Evolutionary conservation across 2,113 vertebrate genomes (phyloP).

Genomic region (Tachysurus vachellii): DNA sequence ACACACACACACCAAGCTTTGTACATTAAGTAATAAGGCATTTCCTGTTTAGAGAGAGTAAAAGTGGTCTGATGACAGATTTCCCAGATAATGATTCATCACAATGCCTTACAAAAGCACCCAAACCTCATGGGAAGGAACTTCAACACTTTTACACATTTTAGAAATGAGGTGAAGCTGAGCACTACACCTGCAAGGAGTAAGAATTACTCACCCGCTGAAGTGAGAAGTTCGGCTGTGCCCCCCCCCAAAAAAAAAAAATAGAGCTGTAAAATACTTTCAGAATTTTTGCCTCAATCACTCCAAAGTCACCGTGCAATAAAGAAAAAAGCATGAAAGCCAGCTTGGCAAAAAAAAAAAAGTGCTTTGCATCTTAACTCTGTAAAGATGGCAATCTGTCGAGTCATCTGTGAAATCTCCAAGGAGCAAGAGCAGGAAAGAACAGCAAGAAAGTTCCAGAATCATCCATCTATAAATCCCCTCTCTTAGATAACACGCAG

Average conservation of each 20-base stretch:
- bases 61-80: background rate
- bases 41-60: background rate
- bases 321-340: constrained; percentile 58
- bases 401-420: constrained; percentile 62
- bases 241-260: background rate
- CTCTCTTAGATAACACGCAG: constrained; percentile 62
- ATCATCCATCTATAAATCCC: constrained; percentile 56
- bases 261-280: background rate
- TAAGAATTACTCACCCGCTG: background rate
- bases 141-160: background rate
- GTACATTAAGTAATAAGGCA: background rate
- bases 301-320: constrained; percentile 41
- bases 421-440: constrained; percentile 44
- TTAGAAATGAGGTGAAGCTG: constrained; percentile 6
- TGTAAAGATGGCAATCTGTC: constrained; percentile 66
- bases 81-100: background rate
- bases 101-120: background rate
- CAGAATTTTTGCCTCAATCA: background rate
- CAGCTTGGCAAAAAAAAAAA: constrained; percentile 31
- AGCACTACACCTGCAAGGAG: background rate
- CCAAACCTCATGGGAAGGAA: background rate
- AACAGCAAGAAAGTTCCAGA: constrained; percentile 64
- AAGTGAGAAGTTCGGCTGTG: background rate
- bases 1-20: background rate
- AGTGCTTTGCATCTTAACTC: constrained; percentile 44